Evolutionary conservation across 1,140 invertebrate genomes (phyloP), one percentile per base, ranked within the genome.

Genomic region (Trichoplusia ni): DNA sequence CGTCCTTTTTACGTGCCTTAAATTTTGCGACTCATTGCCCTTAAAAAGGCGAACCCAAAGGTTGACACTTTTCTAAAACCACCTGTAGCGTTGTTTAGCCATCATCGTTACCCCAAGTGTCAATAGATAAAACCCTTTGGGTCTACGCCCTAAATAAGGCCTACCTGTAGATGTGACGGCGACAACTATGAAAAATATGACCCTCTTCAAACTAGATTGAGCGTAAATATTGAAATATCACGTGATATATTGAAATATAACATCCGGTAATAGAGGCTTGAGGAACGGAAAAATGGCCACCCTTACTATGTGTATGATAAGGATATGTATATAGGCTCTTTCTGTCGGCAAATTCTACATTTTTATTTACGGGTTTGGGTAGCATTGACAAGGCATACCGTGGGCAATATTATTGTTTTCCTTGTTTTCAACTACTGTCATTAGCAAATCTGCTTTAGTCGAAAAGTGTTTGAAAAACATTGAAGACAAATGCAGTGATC

Each of bases 131-230:
- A 7, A 7, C 23, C 23, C 42, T 18, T 25, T 19, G 13, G 9
- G 4, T 9, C 47, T n/a, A 19, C 9, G 16, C 47, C 18, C 16
- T 11, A 35, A 33, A 18, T 33, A 51, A 33, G 6, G 25, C 29
- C 9, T 51, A 51, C 47, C 27, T 51, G 47, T 11, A 35, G 16
- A 51, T 33, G 16, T 33, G 47, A 51, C 44, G 16, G 44, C 23
- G 23, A 47, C 25, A 25, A 47, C 27, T 51, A 35, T 35, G 47
- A 51, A 51, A 35, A 35, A 51, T 51, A 51, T 51, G 29, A 51
- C 47, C 47, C 47, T 51, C 47, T 51, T 51, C 47, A 51, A 51
- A 51, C 29, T 35, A 35, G 47, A 51, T 51, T 51, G 47, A 51
- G 47, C 47, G 47, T 51, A 35, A 51, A 51, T 51, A 51, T 35